A percentile compares a stretch with the other conserved stretches of the same genome.
Conservation (phyloP, 2,113 vertebrate genomes). For the Nothobranchius furzeri region DNA sequence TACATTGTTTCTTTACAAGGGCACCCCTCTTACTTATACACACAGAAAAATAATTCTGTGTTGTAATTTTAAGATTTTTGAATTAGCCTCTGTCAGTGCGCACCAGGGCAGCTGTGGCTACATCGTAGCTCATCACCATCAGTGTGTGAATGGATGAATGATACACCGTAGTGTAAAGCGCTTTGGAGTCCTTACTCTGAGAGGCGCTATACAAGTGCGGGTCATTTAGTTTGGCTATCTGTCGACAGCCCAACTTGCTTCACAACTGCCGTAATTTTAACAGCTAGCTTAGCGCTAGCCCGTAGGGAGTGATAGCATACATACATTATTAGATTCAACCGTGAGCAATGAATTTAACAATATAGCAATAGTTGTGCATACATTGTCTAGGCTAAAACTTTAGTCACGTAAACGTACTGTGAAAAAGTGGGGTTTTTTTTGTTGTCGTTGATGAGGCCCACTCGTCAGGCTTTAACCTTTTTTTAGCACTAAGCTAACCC, state of each 20-base stretch:
- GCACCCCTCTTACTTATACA: not conserved
- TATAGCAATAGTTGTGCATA: fast-evolving
- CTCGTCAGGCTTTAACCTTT: not conserved
- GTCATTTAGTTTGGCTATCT: too few relatives aligned
- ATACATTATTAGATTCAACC: not conserved
- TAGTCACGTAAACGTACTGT: too few relatives aligned
- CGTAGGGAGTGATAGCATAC: not conserved
- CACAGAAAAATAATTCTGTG: not conserved
- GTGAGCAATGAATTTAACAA: not conserved
- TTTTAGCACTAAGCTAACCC: constrained; percentile 27
- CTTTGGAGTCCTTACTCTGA: too few relatives aligned
- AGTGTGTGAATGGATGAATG: too few relatives aligned
- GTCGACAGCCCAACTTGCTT: not conserved
- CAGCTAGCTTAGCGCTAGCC: not conserved
- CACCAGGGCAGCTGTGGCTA: too few relatives aligned
- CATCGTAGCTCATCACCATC: too few relatives aligned
- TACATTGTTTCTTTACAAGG: too few relatives aligned
- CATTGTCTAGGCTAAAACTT: not conserved
- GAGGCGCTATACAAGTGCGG: too few relatives aligned
- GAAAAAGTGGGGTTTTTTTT: too few relatives aligned
- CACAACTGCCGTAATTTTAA: not conserved
- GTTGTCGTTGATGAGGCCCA: not conserved
- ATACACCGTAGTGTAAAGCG: too few relatives aligned
- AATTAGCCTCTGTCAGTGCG: too few relatives aligned
- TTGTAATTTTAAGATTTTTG: too few relatives aligned